These are phyloP conservation scores for Sinodicranocentrus sp. DNA, from an alignment of 2,888 invertebrate species.

Conservation along the genomic window DNA sequence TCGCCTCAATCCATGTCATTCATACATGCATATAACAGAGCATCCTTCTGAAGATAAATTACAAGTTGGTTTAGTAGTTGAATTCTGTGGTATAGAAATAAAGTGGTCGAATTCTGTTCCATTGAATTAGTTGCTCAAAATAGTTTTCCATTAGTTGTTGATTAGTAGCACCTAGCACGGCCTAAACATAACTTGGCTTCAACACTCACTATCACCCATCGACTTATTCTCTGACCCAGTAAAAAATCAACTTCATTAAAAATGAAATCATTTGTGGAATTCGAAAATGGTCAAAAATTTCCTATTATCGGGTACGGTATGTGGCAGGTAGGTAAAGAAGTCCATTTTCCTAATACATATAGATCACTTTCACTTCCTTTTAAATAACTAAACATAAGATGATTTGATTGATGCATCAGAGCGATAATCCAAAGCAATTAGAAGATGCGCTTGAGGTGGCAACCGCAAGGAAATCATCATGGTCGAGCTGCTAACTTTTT, in stretches of 20 bases:
- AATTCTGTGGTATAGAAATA: too few species aligned
- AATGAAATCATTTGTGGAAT: slow-evolving; percentile 42
- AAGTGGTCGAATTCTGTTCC: too few species aligned
- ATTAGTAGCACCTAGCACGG: too few species aligned
- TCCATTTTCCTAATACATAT: not conserved
- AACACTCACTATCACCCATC: too few species aligned
- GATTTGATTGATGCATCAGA: slow-evolving; percentile 3
- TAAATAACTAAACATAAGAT: not conserved
- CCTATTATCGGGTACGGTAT: slow-evolving; percentile 82
- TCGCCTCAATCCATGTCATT: too few species aligned
- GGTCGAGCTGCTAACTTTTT: slow-evolving; percentile 81
- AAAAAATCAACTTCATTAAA: not conserved
- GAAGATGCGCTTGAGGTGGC: slow-evolving; percentile 85
- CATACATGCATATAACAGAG: too few species aligned
- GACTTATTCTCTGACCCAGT: too few species aligned
- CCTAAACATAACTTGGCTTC: too few species aligned
- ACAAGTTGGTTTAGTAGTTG: too few species aligned
- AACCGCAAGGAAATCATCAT: slow-evolving; percentile 40
- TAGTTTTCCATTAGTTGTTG: too few species aligned
- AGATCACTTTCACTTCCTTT: not conserved
- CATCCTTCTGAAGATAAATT: too few species aligned
- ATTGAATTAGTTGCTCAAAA: too few species aligned
- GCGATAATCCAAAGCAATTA: slow-evolving; percentile 51
- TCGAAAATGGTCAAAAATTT: slow-evolving; percentile 81
- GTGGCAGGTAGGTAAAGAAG: slow-evolving; percentile 80